phyloP scores from a whole-genome alignment of 1,140 invertebrate species.

The Camponotus vicinus region DNA sequence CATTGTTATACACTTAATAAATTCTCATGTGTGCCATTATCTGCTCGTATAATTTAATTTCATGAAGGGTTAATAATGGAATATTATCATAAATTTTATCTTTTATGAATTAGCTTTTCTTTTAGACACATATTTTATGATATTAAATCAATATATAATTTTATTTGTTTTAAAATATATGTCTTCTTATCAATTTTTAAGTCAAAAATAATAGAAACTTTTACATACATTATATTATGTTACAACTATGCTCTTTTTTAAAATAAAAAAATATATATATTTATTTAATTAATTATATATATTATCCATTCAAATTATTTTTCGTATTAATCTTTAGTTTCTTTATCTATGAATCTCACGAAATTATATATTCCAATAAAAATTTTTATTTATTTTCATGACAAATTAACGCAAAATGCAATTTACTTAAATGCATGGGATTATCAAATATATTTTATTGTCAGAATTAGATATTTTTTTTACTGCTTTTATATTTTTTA shows the following conservation, averaged over 20 bases:
- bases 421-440: background rate
- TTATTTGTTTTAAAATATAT: background rate
- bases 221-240: no score
- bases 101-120: background rate
- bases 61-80: background rate
- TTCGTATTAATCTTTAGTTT: background rate
- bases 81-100: constrained; percentile 18
- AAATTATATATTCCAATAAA: background rate
- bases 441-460: background rate
- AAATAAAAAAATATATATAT: background rate
- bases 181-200: no score
- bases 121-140: no score
- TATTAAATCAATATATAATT: background rate
- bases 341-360: background rate
- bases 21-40: background rate
- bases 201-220: no score
- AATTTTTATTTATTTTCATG: background rate
- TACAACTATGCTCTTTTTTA: no score
- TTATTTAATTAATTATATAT: background rate
- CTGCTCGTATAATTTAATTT: constrained; percentile 16
- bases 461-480: background rate
- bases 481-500: background rate
- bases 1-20: background rate
- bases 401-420: background rate
- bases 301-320: background rate